Evolutionary conservation across 2,113 vertebrate genomes (phyloP).

Genomic region (Carollia perspicillata): DNA sequence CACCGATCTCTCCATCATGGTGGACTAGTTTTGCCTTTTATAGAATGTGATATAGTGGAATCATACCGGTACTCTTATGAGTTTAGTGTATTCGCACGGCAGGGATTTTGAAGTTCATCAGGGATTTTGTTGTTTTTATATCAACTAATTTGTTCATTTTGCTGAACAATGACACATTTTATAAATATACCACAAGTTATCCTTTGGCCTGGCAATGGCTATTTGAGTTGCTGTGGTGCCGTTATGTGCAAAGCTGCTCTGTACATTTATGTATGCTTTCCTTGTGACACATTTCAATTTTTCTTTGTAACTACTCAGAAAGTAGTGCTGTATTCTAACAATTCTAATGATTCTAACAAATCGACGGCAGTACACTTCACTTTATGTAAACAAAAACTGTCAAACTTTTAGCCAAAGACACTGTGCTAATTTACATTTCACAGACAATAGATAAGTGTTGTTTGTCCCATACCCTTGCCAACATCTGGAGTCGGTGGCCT

Average conservation of each 20-base stretch:
- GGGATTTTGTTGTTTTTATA: background rate
- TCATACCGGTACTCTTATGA: background rate
- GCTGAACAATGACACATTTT: background rate
- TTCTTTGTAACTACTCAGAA: background rate
- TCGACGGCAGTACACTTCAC: background rate
- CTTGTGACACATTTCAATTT: background rate
- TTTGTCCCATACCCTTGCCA: background rate
- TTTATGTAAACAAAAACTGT: background rate
- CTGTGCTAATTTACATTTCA: background rate
- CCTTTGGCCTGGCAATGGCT: background rate
- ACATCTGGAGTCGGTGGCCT: background rate
- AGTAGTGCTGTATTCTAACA: background rate
- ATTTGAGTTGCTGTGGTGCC: background rate
- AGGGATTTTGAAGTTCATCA: background rate
- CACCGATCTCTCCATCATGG: no score
- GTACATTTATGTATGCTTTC: background rate
- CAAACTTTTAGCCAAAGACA: background rate
- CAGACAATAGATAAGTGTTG: background rate
- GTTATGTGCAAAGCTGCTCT: background rate
- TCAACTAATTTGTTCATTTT: background rate
- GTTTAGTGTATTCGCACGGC: background rate
- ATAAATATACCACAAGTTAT: background rate
- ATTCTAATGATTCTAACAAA: no score
- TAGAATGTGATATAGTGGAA: background rate
- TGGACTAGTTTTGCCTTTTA: background rate